Conservation (phyloP, 1,140 invertebrate genomes). For the Arctopsyche grandis region DNA sequence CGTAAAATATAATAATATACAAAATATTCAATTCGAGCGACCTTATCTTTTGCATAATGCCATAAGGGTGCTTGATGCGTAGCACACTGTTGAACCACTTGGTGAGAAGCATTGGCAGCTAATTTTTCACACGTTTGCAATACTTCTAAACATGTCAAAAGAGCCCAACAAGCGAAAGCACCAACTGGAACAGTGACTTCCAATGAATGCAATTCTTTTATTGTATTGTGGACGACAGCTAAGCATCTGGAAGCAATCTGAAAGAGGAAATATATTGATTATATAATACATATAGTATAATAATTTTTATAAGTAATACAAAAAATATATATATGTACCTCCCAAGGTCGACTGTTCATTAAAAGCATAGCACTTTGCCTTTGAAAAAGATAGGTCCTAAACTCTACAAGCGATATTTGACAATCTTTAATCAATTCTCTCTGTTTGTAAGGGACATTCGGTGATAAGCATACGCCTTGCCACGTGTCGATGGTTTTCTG, state of each 20-base stretch:
- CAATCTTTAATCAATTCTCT: slow-evolving; percentile 76
- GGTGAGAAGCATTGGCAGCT: slow-evolving; percentile 72
- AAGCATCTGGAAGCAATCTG: slow-evolving; percentile 86
- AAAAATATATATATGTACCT: slow-evolving; percentile 65
- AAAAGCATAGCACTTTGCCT: slow-evolving; percentile 90
- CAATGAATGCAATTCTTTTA: slow-evolving; percentile 82
- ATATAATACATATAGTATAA: too few relatives aligned
- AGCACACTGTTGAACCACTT: slow-evolving; percentile 80
- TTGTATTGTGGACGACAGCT: slow-evolving; percentile 86
- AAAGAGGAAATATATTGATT: slow-evolving; percentile 36
- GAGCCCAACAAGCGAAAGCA: slow-evolving; percentile 91
- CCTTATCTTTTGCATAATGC: slow-evolving; percentile 93
- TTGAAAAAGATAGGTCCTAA: slow-evolving; percentile 94
- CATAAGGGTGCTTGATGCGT: slow-evolving; percentile 89
- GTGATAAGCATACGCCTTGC: slow-evolving; percentile 81
- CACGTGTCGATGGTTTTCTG: slow-evolving; percentile 81
- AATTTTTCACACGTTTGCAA: slow-evolving; percentile 79
- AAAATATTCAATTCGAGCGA: slow-evolving; percentile 58
- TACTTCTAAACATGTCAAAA: slow-evolving; percentile 91
- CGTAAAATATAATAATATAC: not conserved
- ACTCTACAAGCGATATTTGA: slow-evolving; percentile 84
- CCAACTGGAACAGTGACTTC: slow-evolving; percentile 82
- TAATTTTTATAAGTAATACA: not conserved
- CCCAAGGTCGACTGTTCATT: slow-evolving; percentile 80
- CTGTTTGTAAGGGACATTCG: slow-evolving; percentile 74